phyloP scores from a whole-genome alignment of 2,797 vertebrate genomes.

The Agapornis canus region DNA sequence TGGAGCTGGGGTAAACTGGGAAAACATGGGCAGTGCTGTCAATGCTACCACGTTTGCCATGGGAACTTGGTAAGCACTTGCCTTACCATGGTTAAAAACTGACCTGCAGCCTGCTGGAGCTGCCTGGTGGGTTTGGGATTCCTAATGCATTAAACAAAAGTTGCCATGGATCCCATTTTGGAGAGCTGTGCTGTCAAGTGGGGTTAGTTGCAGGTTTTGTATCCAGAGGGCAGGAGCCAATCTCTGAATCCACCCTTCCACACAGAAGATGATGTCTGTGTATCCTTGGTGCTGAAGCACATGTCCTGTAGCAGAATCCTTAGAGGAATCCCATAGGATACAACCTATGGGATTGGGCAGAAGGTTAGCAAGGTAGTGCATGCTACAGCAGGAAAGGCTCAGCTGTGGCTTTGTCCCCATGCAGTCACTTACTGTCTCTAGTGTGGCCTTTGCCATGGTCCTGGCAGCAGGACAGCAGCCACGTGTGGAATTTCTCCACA shows the following conservation, averaged over 20 bases:
- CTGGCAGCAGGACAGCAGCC: not conserved
- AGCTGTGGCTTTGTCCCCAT: not conserved
- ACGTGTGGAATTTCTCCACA: not conserved
- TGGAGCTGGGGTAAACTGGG: not conserved
- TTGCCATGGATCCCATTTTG: not conserved
- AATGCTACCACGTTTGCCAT: not conserved
- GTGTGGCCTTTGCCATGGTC: not conserved
- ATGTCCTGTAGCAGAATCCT: not conserved
- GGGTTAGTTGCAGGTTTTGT: not conserved
- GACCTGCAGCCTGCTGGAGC: constrained; percentile 10
- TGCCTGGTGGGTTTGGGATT: not conserved
- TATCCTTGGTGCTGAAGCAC: not conserved
- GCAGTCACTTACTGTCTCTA: not conserved
- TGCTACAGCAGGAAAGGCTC: not conserved
- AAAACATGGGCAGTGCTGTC: not conserved
- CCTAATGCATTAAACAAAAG: constrained; percentile 23
- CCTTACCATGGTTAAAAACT: constrained; percentile 5
- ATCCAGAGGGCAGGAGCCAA: not conserved
- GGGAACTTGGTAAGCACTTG: not conserved
- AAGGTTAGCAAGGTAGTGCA: not conserved
- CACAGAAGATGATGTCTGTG: not conserved
- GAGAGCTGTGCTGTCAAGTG: not conserved
- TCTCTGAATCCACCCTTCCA: not conserved
- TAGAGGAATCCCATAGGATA: not conserved
- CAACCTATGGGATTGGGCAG: not conserved